Conservation (phyloP, 2,888 invertebrate genomes). For the Carterocephalus palaemon region DNA sequence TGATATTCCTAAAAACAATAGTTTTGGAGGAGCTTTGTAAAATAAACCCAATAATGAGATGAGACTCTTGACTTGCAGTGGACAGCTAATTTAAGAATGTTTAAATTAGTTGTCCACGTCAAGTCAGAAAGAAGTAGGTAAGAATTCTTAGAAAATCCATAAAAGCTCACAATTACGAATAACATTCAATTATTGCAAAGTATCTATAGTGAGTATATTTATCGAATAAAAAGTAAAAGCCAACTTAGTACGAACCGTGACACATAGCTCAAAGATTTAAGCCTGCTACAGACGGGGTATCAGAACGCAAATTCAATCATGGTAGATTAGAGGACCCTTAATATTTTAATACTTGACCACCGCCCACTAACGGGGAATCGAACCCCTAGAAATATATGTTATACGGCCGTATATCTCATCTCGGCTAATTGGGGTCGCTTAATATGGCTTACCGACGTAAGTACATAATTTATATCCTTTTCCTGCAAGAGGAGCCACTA, state of each 20-base stretch:
- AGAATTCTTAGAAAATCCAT: no score
- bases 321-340: conserved; percentile 73
- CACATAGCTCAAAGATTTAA: conserved; percentile 54
- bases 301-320: conserved; percentile 76
- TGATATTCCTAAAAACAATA: no score
- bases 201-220: not conserved
- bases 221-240: not conserved
- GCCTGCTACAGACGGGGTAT: conserved; percentile 48
- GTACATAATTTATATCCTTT: conserved; percentile 74
- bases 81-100: no score
- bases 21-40: no score
- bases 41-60: no score
- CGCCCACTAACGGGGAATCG: conserved; percentile 69
- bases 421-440: conserved; percentile 77
- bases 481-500: conserved; percentile 45
- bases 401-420: conserved; percentile 69
- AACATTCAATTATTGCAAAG: not conserved
- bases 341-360: conserved; percentile 78
- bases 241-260: conserved; percentile 28
- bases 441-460: conserved; percentile 77
- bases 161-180: no score
- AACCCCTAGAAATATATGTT: conserved; percentile 66
- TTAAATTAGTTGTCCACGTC: no score
- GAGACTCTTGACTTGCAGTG: no score
- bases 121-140: no score